A percentile compares a stretch with the other conserved stretches of the same genome.
Conservation (phyloP, 2,113 vertebrate genomes). For the Tenrec ecaudatus region DNA sequence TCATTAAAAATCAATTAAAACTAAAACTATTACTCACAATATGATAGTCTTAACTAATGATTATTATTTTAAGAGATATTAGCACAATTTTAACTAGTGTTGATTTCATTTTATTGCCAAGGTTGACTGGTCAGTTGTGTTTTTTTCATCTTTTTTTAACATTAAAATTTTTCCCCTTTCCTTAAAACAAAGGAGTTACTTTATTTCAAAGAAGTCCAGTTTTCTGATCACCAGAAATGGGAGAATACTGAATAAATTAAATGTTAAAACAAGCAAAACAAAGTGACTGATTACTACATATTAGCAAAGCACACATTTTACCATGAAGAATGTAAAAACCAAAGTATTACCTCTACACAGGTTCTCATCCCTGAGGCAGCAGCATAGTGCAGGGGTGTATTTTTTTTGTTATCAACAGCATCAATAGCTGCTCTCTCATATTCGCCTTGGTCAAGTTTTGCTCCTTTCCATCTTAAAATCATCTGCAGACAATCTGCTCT, state of each 20-base stretch:
- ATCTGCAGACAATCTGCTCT: constrained; percentile 96
- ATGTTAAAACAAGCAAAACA: constrained; percentile 44
- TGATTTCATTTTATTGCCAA: constrained; percentile 52
- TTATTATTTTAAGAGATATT: not conserved
- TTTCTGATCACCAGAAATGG: constrained; percentile 24
- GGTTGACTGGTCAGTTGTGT: not conserved
- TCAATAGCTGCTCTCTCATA: constrained; percentile 95
- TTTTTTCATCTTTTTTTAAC: not conserved
- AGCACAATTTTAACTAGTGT: constrained; percentile 53
- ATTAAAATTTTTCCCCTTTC: not conserved
- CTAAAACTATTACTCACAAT: constrained; percentile 26
- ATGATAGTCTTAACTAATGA: constrained; percentile 9
- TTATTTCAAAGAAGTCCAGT: not conserved
- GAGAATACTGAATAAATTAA: constrained; percentile 24
- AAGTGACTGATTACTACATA: constrained; percentile 18
- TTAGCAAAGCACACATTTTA: constrained; percentile 37
- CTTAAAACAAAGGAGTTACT: not conserved
- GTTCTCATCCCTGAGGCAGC: constrained; percentile 99
- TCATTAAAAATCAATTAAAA: constrained; percentile 6
- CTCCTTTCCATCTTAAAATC: constrained; percentile 96
- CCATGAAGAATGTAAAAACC: not conserved
- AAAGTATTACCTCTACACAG: constrained; percentile 94
- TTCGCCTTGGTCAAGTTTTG: constrained; percentile 96
- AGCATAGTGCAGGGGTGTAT: constrained; percentile 96
- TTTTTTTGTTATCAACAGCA: constrained; percentile 97